Base-by-base conservation (phyloP, 2,888 invertebrate genomes). In the Ennomos fuscantarius region DNA sequence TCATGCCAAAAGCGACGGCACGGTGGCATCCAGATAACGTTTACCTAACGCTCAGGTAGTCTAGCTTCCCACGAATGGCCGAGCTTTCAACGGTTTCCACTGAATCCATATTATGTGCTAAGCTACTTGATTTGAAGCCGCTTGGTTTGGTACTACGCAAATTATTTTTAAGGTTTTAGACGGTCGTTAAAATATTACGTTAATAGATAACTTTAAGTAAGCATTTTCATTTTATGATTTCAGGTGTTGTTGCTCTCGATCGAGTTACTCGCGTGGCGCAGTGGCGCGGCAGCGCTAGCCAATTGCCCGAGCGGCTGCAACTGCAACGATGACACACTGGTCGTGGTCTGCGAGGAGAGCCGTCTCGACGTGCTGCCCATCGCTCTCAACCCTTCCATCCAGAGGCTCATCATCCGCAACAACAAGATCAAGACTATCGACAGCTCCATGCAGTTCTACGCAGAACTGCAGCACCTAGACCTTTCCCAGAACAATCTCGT, bases 311-410 rank as follows among this genome's bases (percentile, higher is more conserved):
- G 89, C 62, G 96, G 96, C 69, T 98, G 98, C 88, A 94, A 93
- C 82, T 98, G 98, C 92, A 96, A 98, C 88, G 98, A 98, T 79
- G 97, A 97, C 67, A 97, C 96, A 9, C 94, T 97, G 68, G 96
- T 96, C 56, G 98, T 97, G 46, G 95, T 95, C 68, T 98, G 98
- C 87, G 95, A 96, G 72, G 95, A 95, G 79, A 97, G 97, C 78
- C 96, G 96, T 69, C 93, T 98, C 61, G 97, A 97, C 88, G 97
- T 97, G 52, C 94, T 98, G 62, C 98, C 98, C 61, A 98, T 98
- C 75, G 96, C 97, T 2, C 93, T 98, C 64, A 98, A 98, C 89
- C 98, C 98, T 39, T 96, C 96, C 73, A 97, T 97, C 64, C 96
- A 96, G 80, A 94, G 97, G 52, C 94, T 97, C 73, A 96, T 97